Evolutionary conservation across 2,888 invertebrate species (phyloP).

Genomic region (Polydrusus pterygomalis): DNA sequence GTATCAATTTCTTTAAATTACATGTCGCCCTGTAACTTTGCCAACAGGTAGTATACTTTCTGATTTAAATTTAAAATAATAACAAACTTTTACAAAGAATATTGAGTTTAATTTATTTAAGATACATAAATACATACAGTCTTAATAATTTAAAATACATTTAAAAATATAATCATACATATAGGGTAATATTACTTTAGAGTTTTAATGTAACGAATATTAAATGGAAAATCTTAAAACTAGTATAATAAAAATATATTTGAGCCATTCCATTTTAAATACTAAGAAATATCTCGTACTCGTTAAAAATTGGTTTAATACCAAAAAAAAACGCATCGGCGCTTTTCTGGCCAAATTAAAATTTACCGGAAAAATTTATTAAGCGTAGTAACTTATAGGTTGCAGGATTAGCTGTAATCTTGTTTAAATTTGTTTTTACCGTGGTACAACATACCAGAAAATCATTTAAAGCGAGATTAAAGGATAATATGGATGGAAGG

Average conservation of each 20-base stretch:
- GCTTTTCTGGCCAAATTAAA: neutral
- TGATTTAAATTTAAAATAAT: neutral
- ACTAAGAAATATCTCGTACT: neutral
- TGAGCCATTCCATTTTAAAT: constrained; percentile 17
- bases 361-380: no score
- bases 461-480: no score
- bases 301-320: neutral
- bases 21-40: no score
- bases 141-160: constrained; percentile 29
- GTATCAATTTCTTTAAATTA: neutral
- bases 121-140: constrained; percentile 37
- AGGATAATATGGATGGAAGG: no score
- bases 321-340: neutral
- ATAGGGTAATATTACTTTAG: neutral
- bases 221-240: neutral
- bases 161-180: constrained; percentile 27
- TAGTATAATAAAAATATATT: constrained; percentile 12
- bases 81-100: constrained; percentile 27
- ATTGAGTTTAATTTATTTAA: constrained; percentile 21
- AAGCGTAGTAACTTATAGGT: no score
- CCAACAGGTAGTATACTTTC: no score
- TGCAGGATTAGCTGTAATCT: no score
- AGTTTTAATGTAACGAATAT: neutral
- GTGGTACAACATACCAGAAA: no score
- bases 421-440: no score